Conservation (phyloP, 2,888 invertebrate species). For the Lymantria dispar region DNA sequence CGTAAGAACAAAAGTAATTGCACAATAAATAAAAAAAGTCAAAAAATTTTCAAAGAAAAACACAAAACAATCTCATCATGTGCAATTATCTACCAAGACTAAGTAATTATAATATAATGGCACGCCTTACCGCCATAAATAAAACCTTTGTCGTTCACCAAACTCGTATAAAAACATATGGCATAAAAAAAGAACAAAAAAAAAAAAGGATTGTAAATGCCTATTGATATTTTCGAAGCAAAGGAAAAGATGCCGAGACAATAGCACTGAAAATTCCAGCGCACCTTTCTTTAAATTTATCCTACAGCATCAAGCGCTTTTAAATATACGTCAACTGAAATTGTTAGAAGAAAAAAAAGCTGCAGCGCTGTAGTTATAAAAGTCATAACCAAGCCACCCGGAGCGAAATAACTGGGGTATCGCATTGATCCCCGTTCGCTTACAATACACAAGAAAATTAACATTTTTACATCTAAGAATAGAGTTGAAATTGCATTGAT, state of each 20-base stretch:
- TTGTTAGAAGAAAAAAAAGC: conserved; percentile 18
- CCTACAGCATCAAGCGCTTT: conserved; percentile 51
- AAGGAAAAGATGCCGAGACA: conserved; percentile 56
- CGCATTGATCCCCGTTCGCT: conserved; percentile 58
- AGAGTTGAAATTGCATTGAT: conserved; percentile 29
- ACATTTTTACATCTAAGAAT: conserved; percentile 1
- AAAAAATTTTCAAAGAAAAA: conserved; percentile 41
- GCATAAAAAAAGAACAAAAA: conserved; percentile 51
- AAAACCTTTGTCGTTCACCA: conserved; percentile 54
- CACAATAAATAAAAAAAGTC: conserved; percentile 32
- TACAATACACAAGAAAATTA: conserved; percentile 22
- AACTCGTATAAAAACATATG: conserved; percentile 49
- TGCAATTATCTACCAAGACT: conserved; percentile 61
- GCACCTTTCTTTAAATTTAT: conserved; percentile 50
- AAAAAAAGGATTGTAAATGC: conserved; percentile 62
- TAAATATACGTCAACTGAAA: conserved; percentile 20
- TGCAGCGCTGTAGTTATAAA: conserved; percentile 49
- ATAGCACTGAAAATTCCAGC: conserved; percentile 62
- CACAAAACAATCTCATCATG: conserved; percentile 54
- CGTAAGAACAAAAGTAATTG: conserved; percentile 9
- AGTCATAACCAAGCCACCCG: conserved; percentile 55
- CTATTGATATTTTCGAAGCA: conserved; percentile 49
- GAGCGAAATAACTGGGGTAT: conserved; percentile 70
- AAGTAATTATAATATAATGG: conserved; percentile 69
- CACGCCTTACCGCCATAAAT: conserved; percentile 61